Evolutionary conservation across 2,888 invertebrate species (phyloP).

Genomic region (Drosophila mimica): DNA sequence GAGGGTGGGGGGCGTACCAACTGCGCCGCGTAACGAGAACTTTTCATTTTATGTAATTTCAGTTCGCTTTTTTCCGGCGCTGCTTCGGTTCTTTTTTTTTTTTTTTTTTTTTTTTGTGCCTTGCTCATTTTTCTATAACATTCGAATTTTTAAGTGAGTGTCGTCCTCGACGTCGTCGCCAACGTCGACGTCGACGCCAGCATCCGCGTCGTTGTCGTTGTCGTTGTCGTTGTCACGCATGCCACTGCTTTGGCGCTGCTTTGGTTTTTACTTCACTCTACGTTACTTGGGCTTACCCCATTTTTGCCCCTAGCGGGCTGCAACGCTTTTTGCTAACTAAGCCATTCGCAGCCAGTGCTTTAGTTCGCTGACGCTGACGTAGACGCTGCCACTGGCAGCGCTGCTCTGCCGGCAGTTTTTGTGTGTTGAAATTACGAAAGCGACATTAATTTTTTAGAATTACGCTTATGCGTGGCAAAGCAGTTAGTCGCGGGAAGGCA

Average conservation of each 20-base stretch:
- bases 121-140: constrained; percentile 81
- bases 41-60: constrained; percentile 80
- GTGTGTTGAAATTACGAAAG: constrained; percentile 78
- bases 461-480: constrained; percentile 72
- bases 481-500: constrained; percentile 30
- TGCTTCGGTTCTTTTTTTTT: constrained; percentile 22
- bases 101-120: constrained; percentile 52
- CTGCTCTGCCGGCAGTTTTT: constrained; percentile 39
- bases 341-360: constrained; percentile 46
- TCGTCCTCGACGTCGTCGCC: constrained; percentile 42
- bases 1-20: constrained; percentile 42
- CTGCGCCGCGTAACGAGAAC: constrained; percentile 79
- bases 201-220: constrained; percentile 4
- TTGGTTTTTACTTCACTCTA: constrained; percentile 12
- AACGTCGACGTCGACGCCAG: neutral
- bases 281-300: constrained; percentile 55
- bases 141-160: constrained; percentile 78
- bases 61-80: constrained; percentile 61
- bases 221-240: constrained; percentile 19
- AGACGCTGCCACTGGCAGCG: constrained; percentile 22
- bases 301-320: constrained; percentile 58
- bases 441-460: constrained; percentile 82
- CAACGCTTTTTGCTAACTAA: constrained; percentile 60
- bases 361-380: constrained; percentile 2
- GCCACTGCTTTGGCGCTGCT: constrained; percentile 16